Conservation (phyloP, 2,113 vertebrate species). For the Daboia siamensis region DNA sequence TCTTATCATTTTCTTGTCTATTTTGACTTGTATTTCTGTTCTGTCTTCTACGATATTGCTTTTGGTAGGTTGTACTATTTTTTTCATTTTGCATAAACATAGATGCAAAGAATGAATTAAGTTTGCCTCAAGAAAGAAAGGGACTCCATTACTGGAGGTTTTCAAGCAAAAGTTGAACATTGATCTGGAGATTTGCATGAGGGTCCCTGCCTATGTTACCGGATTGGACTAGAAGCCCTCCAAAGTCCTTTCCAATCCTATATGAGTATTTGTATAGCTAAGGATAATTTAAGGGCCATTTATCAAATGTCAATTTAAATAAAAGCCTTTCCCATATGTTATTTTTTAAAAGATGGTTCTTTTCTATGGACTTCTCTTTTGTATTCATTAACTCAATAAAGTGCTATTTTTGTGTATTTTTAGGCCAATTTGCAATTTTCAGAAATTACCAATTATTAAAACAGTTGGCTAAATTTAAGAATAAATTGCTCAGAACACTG, state of each 20-base stretch:
- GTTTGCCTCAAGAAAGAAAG: neutral
- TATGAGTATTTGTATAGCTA: neutral
- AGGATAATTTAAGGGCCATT: neutral
- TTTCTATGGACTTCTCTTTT: neutral
- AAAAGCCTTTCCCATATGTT: neutral
- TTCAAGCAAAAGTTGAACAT: neutral
- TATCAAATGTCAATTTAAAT: neutral
- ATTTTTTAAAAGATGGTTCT: neutral
- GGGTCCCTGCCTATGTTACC: neutral
- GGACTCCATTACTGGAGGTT: neutral
- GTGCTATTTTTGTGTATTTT: neutral
- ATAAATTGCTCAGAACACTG: neutral
- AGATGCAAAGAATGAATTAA: too few species aligned
- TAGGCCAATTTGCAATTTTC: neutral
- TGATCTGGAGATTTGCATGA: neutral
- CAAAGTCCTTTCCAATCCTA: neutral
- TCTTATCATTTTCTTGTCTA: too few species aligned
- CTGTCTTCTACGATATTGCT: too few species aligned
- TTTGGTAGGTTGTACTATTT: too few species aligned
- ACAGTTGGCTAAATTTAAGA: neutral
- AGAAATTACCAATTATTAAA: neutral
- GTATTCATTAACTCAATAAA: neutral
- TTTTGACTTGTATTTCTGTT: too few species aligned
- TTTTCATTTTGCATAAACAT: too few species aligned
- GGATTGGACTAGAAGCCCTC: neutral